Base-by-base conservation (phyloP, 2,113 vertebrate species). In the Isurus oxyrinchus region DNA sequence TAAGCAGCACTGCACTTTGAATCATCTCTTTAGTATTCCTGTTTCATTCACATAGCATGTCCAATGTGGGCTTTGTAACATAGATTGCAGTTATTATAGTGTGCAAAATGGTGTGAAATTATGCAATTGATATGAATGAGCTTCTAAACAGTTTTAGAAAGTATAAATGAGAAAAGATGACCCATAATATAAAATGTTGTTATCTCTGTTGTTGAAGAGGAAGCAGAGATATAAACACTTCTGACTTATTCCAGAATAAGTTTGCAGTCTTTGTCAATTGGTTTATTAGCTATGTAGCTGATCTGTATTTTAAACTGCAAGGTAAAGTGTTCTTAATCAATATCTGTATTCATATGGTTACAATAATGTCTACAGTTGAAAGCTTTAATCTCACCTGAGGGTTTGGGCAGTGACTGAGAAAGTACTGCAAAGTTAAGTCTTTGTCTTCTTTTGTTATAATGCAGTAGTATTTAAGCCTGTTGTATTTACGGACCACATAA, bases 61-160 rank as follows among this genome's bases (percentile, higher is more conserved):
- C 57, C 93, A 94, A 69, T 95, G 40, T 1, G 44, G 23, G 44
- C 94, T 95, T 95, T 95, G 94, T 35, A 95, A 76, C 94, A 35
- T 49, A 95, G 94, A 76, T 95, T 95, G 27, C 27, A 72, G 72
- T 95, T 95, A 95, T 72, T 95, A 95, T 53, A 95, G 27, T 55
- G 94, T 95, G 67, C 94, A 95, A 95, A 95, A 76, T 53, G 94
- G 94, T 95, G 94, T 95, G 94, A 95, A 72, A 95, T 95, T 95
- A 95, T 76, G 94, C 94, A 95, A 55, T 53, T 55, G 94, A 72
- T 95, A 72, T 72, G 44, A 95, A 95, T 76, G 94, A 95, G 94
- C 44, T 69, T 95, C 66, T 53, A 69, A 69, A 95, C 94, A 72
- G 94, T 76, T 76, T 95, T 95, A 19, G 94, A 95, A 95, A 72